These are phyloP conservation scores for Vultur gryphus DNA, from an alignment of 2,797 vertebrate species.

Conservation along the genomic window DNA sequence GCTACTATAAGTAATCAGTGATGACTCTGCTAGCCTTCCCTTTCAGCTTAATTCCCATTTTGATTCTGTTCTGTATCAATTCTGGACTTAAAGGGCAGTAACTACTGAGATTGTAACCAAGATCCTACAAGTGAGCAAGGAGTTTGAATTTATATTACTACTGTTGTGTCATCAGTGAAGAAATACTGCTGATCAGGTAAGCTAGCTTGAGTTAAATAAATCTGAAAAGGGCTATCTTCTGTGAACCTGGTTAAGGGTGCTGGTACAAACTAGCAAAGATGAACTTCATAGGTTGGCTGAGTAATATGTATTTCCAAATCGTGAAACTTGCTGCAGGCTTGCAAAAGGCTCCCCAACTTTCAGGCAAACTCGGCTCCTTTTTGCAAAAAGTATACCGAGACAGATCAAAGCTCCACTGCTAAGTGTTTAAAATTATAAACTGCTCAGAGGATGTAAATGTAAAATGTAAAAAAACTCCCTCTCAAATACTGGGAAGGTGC, in stretches of 20 bases:
- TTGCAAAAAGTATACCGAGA: neutral
- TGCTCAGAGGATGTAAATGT: neutral
- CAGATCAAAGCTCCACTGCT: neutral
- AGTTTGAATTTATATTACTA: neutral
- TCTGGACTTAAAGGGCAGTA: neutral
- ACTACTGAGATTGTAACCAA: neutral
- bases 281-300: neutral
- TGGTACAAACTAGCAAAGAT: neutral
- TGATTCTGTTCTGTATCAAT: neutral
- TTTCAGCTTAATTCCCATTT: neutral
- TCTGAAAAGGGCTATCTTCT: neutral
- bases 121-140: neutral
- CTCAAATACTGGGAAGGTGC: neutral
- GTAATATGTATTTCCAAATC: neutral
- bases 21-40: neutral
- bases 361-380: neutral
- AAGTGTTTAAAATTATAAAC: neutral
- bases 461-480: neutral
- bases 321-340: neutral
- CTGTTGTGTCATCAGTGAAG: neutral
- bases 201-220: neutral
- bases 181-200: neutral
- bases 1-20: neutral
- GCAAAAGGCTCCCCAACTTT: neutral
- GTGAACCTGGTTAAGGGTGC: neutral